Conservation (phyloP, 1,140 invertebrate species). For the Cydia splendana region DNA sequence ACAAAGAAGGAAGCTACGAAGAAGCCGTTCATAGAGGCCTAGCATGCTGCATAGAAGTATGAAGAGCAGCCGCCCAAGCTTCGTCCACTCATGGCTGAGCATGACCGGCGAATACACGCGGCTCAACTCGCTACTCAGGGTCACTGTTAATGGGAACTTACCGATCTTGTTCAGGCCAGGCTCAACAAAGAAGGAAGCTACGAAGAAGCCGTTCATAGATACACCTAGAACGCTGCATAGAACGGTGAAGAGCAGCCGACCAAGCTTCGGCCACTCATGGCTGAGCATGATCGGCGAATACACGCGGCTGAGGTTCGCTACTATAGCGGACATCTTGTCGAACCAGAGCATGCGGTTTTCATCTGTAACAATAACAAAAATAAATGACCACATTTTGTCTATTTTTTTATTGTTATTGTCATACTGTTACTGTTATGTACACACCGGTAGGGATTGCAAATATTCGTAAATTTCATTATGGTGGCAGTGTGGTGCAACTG, state of each 20-base stretch:
- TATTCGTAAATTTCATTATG: too few species aligned
- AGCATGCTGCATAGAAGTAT: conserved; percentile 83
- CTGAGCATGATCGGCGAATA: conserved; percentile 83
- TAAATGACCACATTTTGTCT: too few species aligned
- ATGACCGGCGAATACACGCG: conserved; percentile 81
- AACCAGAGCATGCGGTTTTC: too few species aligned
- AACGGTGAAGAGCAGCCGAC: conserved; percentile 84
- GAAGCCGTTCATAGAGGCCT: conserved; percentile 74
- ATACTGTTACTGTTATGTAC: too few species aligned
- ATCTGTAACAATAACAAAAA: too few species aligned
- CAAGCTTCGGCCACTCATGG: conserved; percentile 85
- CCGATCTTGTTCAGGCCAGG: conserved; percentile 46
- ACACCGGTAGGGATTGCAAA: too few species aligned
- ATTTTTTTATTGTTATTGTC: too few species aligned
- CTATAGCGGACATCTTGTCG: too few species aligned
- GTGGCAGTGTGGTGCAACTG: too few species aligned
- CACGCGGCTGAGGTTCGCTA: background rate
- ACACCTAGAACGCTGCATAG: conserved; percentile 83
- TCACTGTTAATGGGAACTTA: conserved; percentile 36
- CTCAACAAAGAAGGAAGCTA: conserved; percentile 57
- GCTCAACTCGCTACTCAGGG: background rate
- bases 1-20: conserved; percentile 59
- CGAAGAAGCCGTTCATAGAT: conserved; percentile 58
- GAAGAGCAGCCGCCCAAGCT: conserved; percentile 84
- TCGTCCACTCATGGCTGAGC: conserved; percentile 84